phyloP scores from a whole-genome alignment of 2,797 vertebrate genomes.

The Pachyuromys duprasi region DNA sequence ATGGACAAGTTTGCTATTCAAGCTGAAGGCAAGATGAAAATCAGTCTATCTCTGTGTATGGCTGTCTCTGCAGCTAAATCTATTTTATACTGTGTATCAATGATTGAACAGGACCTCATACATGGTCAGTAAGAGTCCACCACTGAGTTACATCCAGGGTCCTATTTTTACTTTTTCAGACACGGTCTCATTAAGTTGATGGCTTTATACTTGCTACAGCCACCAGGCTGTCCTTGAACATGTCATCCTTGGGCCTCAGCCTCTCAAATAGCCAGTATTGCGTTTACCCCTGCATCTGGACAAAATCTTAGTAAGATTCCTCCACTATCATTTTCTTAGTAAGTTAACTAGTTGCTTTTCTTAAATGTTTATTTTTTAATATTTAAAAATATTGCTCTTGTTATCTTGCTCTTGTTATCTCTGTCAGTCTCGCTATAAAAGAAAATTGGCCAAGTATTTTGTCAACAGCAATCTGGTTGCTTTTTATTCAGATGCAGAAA shows the following conservation, averaged over 20 bases:
- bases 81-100: not conserved
- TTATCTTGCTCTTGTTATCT: not conserved
- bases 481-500: not conserved
- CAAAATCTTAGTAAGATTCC: not conserved
- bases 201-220: not conserved
- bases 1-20: not conserved
- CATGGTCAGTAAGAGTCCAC: not conserved
- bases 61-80: not conserved
- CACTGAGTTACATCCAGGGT: not conserved
- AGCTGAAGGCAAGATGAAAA: slow-evolving; percentile 23
- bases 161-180: not conserved
- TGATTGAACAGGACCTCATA: too few relatives aligned
- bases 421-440: slow-evolving; percentile 18
- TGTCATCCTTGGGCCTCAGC: too few relatives aligned
- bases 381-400: not conserved
- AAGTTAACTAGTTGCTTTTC: not conserved
- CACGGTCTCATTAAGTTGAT: not conserved
- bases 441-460: slow-evolving; percentile 31
- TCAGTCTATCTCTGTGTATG: not conserved
- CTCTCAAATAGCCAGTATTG: not conserved
- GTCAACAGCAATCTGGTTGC: not conserved
- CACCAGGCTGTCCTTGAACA: not conserved
- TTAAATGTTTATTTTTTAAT: slow-evolving; percentile 39
- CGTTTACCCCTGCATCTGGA: too few relatives aligned
- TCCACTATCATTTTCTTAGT: not conserved